phyloP scores from a whole-genome alignment of 2,797 vertebrate genomes.

The Mus caroli region DNA sequence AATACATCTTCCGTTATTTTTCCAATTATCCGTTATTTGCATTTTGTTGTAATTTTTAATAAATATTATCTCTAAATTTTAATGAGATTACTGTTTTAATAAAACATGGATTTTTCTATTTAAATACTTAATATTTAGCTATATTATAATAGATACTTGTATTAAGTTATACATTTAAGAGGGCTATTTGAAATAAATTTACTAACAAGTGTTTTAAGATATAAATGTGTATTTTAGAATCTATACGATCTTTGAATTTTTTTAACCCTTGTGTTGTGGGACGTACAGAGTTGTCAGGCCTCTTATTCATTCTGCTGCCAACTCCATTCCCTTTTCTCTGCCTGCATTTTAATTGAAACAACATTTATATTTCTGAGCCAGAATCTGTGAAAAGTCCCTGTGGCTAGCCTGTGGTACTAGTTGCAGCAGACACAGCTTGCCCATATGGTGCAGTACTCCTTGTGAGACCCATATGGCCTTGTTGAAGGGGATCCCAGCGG shows the following conservation, averaged over 20 bases:
- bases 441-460: conserved; percentile 96
- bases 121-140: conserved; percentile 43
- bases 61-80: not conserved
- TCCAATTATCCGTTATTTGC: not conserved
- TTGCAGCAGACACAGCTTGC: conserved; percentile 92
- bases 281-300: conserved; percentile 84
- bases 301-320: conserved; percentile 88
- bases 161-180: not conserved
- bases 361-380: conserved; percentile 93
- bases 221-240: conserved; percentile 76
- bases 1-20: not conserved
- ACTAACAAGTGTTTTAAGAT: not conserved
- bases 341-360: conserved; percentile 94
- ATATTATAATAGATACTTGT: not conserved
- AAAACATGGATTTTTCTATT: conserved; percentile 83
- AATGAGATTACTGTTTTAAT: not conserved
- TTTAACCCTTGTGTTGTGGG: conserved; percentile 80
- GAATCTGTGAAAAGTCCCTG: conserved; percentile 93
- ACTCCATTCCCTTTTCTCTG: conserved; percentile 89
- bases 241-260: conserved; percentile 64
- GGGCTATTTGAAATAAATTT: not conserved
- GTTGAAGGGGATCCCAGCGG: conserved; percentile 94
- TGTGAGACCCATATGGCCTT: conserved; percentile 98
- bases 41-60: conserved; percentile 28
- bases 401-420: conserved; percentile 93